Evolutionary conservation across 53 echinoderm and acorn worm species (phyloP), one percentile per base, ranked within the genome.

Genomic region (Patiria pectinifera): DNA sequence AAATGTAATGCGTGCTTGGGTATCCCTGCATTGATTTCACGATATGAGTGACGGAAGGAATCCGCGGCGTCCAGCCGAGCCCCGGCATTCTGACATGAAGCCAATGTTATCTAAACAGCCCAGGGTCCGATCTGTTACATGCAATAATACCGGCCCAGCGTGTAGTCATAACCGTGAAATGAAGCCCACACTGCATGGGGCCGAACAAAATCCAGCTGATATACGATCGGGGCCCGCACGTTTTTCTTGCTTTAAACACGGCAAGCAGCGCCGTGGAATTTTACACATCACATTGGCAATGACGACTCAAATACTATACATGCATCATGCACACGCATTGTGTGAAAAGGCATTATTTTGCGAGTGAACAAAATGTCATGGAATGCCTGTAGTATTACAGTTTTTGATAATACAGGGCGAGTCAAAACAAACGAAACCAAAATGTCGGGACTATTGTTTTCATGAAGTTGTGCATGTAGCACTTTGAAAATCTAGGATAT

Each of bases 161-260:
- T 85, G 85, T 43, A 23, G 23, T 48, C 74, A 86, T 46, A 86
- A 60, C 59, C 44, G 74, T 86, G 86, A 48, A 86, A 86, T 86
- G 49, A 86, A 86, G 58, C 87, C 59, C 82, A 19, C 87, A 87
- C 87, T 45, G 87, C 77, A 53, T 87, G 87, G 87, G 87, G 87
- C 26, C 76, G 62, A 43, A 35, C 35, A 53, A 53, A 35, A 60
- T 26, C 14, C 19, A 58, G 59, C 82, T 59, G 59, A n/a, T 4
- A 16, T 43, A 46, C 12, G 48, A 45, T 18, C 80, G 48, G 44
- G 8, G 19, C 70, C 16, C 24, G 24, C 24, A 74, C 74, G 15
- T 11, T 48, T 46, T 79, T 45, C 48, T 11, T 79, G 79, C 24
- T 46, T 25, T 12, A 43, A 16, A 46, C 4, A 46, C 14, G 3